Base-by-base conservation (phyloP, 2,888 invertebrate species). In the Scrobipalpa atriplicella region DNA sequence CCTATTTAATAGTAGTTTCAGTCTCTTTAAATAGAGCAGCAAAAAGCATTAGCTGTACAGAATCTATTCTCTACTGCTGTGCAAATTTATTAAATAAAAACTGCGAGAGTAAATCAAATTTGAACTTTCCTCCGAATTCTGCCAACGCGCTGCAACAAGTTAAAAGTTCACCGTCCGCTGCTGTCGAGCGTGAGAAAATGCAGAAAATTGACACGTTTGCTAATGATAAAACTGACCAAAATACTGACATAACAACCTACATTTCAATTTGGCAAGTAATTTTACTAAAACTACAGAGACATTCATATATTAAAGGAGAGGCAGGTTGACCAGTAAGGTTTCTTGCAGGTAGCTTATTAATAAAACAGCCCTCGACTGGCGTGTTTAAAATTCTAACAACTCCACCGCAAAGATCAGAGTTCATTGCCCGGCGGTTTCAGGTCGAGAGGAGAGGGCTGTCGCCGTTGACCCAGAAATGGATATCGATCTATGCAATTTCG, bases 401-500 rank as follows among this genome's bases (percentile, higher is more conserved):
- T 56, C 21, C 8, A 13, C 54, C 13, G 13, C 29, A 21, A 21
- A 56, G 29, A 21, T 19, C 29, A 56, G 29, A 56, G 54, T 56
- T 56, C 54, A 29, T 21, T 21, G 54, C 1, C 21, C 54, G 29
- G 29, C 21, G 9, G 21, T 56, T 56, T 56, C 21, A 56, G 54
- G 54, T 21, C 21, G 21, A 56, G 54, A 56, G 54, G 13, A 19
- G 29, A 56, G 54, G 11, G 21, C 21, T n/a, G n/a, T n/a, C 11
- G 21, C 54, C 2, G 54, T 1, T 56, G 54, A 56, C 54, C 54
- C 54, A 56, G 21, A 21, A 56, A 56, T 56, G 19, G 1, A 8
- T 19, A 54, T 54, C 21, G 54, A 54, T 54, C 54, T 54, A 8
- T 2, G 54, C 54, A 19, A 10, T 54, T 52, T 54, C 21, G 21